Conservation (phyloP, 2,888 invertebrate genomes). For the Halocaridina rubra region DNA sequence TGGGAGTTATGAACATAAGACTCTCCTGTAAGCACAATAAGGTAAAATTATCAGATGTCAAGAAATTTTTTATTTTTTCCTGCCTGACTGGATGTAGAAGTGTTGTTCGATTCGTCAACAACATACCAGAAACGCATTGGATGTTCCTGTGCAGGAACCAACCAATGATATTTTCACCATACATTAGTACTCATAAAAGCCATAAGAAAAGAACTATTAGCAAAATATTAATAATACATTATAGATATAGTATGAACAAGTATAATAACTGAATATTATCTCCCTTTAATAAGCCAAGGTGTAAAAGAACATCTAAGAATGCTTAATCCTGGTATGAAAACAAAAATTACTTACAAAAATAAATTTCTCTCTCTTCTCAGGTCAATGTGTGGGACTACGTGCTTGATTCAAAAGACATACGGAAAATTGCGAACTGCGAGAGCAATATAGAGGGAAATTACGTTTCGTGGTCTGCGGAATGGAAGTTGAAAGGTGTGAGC, state of each 20-base stretch:
- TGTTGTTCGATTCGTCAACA: no score
- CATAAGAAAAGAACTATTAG: not conserved
- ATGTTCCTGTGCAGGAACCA: no score
- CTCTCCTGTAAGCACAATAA: no score
- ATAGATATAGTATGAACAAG: not conserved
- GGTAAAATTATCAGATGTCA: no score
- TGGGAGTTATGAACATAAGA: no score
- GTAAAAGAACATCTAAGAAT: not conserved
- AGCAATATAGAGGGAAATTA: conserved; percentile 49
- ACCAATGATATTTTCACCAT: no score
- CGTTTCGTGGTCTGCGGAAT: conserved; percentile 57
- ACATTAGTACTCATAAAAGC: no score
- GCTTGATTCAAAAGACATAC: conserved; percentile 41
- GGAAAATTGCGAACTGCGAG: conserved; percentile 41
- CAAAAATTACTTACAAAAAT: not conserved
- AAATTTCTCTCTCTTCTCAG: conserved; percentile 4
- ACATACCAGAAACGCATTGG: no score
- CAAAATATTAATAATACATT: not conserved
- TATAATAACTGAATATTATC: not conserved
- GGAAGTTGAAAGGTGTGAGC: conserved; percentile 38
- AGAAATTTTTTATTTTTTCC: no score
- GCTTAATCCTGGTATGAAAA: not conserved
- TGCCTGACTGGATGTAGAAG: no score
- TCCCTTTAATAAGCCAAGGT: not conserved
- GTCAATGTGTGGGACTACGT: conserved; percentile 56